These are phyloP conservation scores for Pristionchus fissidentatus DNA, from an alignment of 2,888 invertebrate species.

Conservation along the genomic window DNA sequence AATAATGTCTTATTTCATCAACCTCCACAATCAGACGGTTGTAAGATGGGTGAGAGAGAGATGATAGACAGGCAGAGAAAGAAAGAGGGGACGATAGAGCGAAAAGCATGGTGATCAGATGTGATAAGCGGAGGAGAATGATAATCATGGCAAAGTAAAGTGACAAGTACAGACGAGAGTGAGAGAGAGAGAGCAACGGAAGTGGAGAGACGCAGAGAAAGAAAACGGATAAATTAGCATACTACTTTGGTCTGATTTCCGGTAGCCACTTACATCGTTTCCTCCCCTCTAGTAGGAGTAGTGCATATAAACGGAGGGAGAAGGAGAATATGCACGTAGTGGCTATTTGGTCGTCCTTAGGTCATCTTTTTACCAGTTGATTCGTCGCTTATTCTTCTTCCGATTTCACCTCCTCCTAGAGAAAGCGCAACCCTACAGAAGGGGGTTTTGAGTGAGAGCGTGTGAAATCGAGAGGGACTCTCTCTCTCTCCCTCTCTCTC, in stretches of 20 bases:
- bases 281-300: not conserved
- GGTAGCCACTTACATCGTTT: not conserved
- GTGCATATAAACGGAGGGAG: conserved; percentile 7
- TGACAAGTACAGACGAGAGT: no score
- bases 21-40: no score
- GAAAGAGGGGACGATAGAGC: not conserved
- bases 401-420: conserved; percentile 16
- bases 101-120: conserved; percentile 10
- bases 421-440: no score
- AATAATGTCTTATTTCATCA: no score
- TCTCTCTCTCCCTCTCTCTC: no score
- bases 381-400: no score
- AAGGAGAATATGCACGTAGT: conserved; percentile 6
- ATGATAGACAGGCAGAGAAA: not conserved
- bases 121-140: no score
- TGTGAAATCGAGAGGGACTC: no score
- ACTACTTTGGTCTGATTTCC: not conserved
- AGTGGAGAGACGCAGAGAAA: not conserved
- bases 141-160: no score
- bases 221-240: not conserved
- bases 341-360: not conserved
- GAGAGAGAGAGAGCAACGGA: not conserved
- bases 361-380: no score
- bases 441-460: no score
- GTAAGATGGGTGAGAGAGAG: not conserved